A percentile compares a stretch with the other conserved stretches of the same genome.
phyloP scores from a whole-genome alignment of 2,113 vertebrate species.

The Sceloporus undulatus region DNA sequence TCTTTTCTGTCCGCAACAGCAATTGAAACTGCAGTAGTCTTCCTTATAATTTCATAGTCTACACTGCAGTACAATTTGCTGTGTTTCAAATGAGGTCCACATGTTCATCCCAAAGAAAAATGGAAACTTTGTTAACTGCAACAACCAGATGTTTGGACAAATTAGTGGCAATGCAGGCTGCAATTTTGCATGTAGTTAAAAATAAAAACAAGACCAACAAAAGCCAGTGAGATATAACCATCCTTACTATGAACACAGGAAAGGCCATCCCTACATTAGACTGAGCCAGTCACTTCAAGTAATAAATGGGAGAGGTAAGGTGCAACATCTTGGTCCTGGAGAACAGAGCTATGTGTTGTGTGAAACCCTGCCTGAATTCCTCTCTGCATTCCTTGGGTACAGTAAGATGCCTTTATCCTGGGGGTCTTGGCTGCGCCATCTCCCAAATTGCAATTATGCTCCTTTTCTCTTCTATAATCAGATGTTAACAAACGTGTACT shows the following conservation, averaged over 20 bases:
- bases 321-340: too few relatives aligned
- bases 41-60: conserved; percentile 73
- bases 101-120: conserved; percentile 61
- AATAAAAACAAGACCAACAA: not conserved
- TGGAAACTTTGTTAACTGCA: conserved; percentile 54
- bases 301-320: too few relatives aligned
- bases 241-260: not conserved
- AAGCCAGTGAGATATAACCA: not conserved
- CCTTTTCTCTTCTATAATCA: too few relatives aligned
- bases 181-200: not conserved
- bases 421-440: too few relatives aligned
- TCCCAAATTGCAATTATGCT: too few relatives aligned
- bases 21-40: conserved; percentile 75
- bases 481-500: too few relatives aligned
- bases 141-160: conserved; percentile 77
- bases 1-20: conserved; percentile 66
- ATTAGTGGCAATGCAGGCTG: conserved; percentile 59
- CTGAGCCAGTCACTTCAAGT: not conserved
- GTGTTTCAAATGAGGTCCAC: conserved; percentile 74
- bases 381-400: too few relatives aligned
- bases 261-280: too few relatives aligned
- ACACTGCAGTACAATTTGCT: conserved; percentile 64
- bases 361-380: too few relatives aligned
- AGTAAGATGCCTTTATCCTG: too few relatives aligned
- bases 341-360: too few relatives aligned